Conservation (phyloP, 2,113 vertebrate species). For the Emydocephalus ijimae region DNA sequence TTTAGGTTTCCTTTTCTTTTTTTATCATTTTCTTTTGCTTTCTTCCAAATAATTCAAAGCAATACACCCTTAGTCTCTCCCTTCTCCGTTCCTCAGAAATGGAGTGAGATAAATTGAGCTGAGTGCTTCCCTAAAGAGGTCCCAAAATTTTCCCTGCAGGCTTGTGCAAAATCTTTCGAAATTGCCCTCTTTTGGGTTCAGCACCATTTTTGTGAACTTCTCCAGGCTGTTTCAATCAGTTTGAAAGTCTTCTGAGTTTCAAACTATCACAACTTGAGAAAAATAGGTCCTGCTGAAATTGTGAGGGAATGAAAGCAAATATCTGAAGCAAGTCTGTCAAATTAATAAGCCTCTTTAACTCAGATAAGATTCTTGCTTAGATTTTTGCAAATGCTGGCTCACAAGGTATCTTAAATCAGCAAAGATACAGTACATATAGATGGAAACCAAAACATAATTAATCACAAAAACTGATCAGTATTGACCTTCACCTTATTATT, state of each 20-base stretch:
- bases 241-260: not conserved
- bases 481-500: not conserved
- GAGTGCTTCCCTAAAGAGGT: not conserved
- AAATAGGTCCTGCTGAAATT: not conserved
- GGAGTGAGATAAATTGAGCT: not conserved
- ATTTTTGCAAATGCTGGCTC: not conserved
- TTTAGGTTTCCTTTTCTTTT: not conserved
- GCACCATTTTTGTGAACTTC: not conserved
- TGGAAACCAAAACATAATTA: not conserved
- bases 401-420: not conserved
- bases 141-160: not conserved
- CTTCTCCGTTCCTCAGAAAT: not conserved
- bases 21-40: not conserved
- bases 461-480: not conserved
- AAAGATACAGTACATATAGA: not conserved
- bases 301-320: not conserved
- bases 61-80: not conserved
- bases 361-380: not conserved
- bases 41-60: not conserved
- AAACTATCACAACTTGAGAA: not conserved
- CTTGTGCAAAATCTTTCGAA: not conserved
- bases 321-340: not conserved
- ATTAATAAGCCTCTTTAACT: not conserved
- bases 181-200: not conserved
- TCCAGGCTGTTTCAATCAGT: not conserved